Conservation (phyloP, 2,888 invertebrate species). For the Arrhopalites spinosus region DNA sequence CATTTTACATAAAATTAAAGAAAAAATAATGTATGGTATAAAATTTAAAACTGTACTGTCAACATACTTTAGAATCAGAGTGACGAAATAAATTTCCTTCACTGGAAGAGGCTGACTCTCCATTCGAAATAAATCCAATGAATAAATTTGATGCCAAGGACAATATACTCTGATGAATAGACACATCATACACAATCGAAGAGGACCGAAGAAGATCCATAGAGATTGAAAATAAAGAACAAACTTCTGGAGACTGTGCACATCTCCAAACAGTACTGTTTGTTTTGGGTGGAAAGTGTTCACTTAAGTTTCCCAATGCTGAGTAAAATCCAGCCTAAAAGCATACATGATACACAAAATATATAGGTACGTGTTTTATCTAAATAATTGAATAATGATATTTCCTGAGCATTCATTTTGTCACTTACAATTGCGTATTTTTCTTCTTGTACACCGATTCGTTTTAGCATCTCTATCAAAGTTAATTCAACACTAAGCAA, state of each 20-base stretch:
- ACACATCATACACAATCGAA: conserved; percentile 64
- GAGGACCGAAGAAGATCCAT: conserved; percentile 63
- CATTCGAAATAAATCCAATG: conserved; percentile 48
- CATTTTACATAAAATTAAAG: too few relatives aligned
- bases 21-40: background rate
- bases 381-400: background rate
- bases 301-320: conserved; percentile 70
- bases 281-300: conserved; percentile 70
- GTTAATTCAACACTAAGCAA: conserved; percentile 31
- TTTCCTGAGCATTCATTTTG: background rate
- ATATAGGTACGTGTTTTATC: background rate
- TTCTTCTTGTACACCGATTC: conserved; percentile 31
- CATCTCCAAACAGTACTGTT: conserved; percentile 73
- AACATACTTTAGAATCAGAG: background rate
- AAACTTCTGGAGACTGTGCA: conserved; percentile 56
- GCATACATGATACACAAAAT: conserved; percentile 20
- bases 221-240: conserved; percentile 60
- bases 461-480: conserved; percentile 31
- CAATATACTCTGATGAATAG: conserved; percentile 62
- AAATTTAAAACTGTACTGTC: background rate
- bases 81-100: conserved; percentile 35
- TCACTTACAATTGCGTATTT: conserved; percentile 39
- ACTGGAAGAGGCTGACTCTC: background rate
- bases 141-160: conserved; percentile 66
- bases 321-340: conserved; percentile 69